Base-by-base conservation (phyloP, 2,113 vertebrate genomes). In the Petrocephalus microphthalmus region DNA sequence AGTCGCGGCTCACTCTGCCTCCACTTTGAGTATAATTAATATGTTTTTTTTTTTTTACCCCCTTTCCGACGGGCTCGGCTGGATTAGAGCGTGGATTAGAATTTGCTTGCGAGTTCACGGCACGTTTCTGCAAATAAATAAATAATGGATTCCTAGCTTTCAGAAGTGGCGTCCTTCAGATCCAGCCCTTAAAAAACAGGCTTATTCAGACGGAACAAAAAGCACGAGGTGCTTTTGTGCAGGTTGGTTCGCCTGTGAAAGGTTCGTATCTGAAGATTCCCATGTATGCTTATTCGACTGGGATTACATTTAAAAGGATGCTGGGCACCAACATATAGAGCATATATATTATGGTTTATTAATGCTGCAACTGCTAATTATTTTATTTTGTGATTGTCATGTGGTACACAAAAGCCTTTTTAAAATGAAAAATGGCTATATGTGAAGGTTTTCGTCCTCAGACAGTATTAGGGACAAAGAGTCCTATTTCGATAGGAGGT, bases 1-100 rank as follows among this genome's bases (percentile, higher is more conserved):
- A 96, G 96, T 93, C 90, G 92, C 93, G 93, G 91, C 95, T 93
- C 15, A 96, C 95, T 96, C 95, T 95, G 95, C 94, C 94, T 94
- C 91, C 92, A 91, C 92, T 91, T 91, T 92, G 92, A 93, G 92
- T 94, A 94, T 95, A 96, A 96, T 96, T 95, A 96, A 96, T 94
- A 93, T 91, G 74, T 87, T 71, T 92, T 94, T 93, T 91, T 56
- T 2, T 3, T 6, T 10, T 8, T 11, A 1, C 20, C 6, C n/a
- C 25, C 3, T 29, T 29, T 42, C 71, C 51, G 42, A 42, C 19
- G 19, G 29, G 8, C 49, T 17, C 13, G 8, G 67, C 20, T 19
- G 51, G 60, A 57, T 60, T 89, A 78, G 45, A 81, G 54, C 60
- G 49, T 17, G 20, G 74, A 37, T 88, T 57, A 71, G 60, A 47